Evolutionary conservation across 1,140 invertebrate species (phyloP).

Genomic region (Ostrea denselamellosa): DNA sequence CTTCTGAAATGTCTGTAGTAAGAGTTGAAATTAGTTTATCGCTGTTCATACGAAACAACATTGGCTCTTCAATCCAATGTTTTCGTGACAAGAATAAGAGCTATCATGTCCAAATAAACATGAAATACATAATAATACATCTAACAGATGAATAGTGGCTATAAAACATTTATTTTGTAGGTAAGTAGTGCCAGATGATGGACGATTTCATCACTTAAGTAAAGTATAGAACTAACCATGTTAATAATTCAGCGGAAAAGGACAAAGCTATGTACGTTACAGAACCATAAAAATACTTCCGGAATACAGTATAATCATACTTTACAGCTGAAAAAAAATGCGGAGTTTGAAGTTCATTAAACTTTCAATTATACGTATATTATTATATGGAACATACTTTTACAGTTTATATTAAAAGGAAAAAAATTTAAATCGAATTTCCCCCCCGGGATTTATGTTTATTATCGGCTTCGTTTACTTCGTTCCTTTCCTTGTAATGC

Average conservation of each 20-base stretch:
- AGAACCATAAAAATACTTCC: neutral
- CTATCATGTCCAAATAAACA: no score
- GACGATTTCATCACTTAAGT: neutral
- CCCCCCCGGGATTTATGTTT: neutral
- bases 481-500: neutral
- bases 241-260: constrained; percentile 65
- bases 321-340: neutral
- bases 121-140: no score
- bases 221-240: constrained; percentile 58
- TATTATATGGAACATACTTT: neutral
- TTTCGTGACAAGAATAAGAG: no score
- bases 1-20: no score
- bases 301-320: neutral
- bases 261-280: constrained; percentile 44
- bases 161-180: neutral
- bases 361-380: neutral
- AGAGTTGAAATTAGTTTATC: no score
- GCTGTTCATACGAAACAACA: no score
- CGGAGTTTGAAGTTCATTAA: neutral
- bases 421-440: no score
- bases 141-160: constrained; percentile 32
- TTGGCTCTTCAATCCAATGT: no score
- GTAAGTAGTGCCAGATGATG: neutral
- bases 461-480: neutral
- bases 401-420: neutral